phyloP scores from a whole-genome alignment of 2,797 vertebrate species.

The Amniataba percoides region DNA sequence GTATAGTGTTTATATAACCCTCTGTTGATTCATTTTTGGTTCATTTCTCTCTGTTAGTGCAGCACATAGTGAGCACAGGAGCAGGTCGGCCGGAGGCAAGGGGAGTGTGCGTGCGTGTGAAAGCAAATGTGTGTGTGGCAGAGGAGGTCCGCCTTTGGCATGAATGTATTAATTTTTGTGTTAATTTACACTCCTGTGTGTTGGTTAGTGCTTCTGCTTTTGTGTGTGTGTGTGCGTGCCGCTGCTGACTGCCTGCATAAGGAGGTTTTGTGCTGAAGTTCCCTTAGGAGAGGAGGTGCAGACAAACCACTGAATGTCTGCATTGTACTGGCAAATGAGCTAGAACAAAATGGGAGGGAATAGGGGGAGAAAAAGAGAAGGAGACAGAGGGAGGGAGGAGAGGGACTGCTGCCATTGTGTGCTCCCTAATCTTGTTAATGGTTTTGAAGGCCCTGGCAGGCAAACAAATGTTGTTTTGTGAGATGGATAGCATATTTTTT shows the following conservation, averaged over 20 bases:
- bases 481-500: slow-evolving; percentile 71
- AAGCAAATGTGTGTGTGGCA: neutral
- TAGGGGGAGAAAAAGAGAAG: slow-evolving; percentile 26
- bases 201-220: slow-evolving; percentile 24
- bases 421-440: slow-evolving; percentile 84
- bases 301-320: slow-evolving; percentile 78
- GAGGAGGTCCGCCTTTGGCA: slow-evolving; percentile 22
- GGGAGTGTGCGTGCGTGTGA: neutral
- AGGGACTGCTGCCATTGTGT: slow-evolving; percentile 76
- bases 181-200: slow-evolving; percentile 46
- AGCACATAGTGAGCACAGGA: slow-evolving; percentile 33
- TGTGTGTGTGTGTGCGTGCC: slow-evolving; percentile 10
- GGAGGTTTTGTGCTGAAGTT: slow-evolving; percentile 61
- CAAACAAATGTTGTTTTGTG: slow-evolving; percentile 81
- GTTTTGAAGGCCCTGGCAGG: slow-evolving; percentile 80
- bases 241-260: slow-evolving; percentile 45
- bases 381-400: slow-evolving; percentile 56
- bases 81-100: slow-evolving; percentile 43
- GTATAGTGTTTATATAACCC: slow-evolving; percentile 65
- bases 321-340: slow-evolving; percentile 89
- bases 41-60: slow-evolving; percentile 34
- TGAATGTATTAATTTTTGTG: slow-evolving; percentile 55
- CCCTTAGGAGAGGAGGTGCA: slow-evolving; percentile 69
- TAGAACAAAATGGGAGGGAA: slow-evolving; percentile 81
- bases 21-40: slow-evolving; percentile 44